phyloP scores from a whole-genome alignment of 2,797 vertebrate genomes.

The Cichlasoma orientale region DNA sequence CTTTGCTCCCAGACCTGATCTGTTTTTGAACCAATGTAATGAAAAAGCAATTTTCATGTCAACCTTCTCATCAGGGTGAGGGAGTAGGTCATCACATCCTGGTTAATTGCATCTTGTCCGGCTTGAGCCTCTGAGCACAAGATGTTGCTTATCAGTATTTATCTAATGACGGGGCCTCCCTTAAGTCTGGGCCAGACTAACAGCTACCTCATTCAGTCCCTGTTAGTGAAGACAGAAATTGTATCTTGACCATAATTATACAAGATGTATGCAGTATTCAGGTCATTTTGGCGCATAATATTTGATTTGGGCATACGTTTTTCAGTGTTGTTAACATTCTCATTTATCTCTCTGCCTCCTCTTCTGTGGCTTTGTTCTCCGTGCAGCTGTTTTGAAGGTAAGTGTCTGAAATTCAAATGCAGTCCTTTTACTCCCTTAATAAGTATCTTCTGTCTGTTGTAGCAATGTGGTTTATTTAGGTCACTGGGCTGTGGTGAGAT shows the following conservation, averaged over 20 bases:
- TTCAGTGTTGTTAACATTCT: constrained; percentile 40
- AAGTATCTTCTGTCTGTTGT: constrained; percentile 29
- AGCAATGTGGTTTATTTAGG: constrained; percentile 29
- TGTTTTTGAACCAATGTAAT: constrained; percentile 67
- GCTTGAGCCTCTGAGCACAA: constrained; percentile 57
- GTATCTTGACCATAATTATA: constrained; percentile 26
- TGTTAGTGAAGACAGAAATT: constrained; percentile 27
- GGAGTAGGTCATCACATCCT: constrained; percentile 62
- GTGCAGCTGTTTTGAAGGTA: constrained; percentile 83
- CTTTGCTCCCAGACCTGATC: constrained; percentile 42
- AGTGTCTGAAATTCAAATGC: constrained; percentile 53
- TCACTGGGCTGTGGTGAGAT: constrained; percentile 60
- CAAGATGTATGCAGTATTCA: constrained; percentile 24
- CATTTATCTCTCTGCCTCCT: constrained; percentile 38
- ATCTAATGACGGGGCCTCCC: constrained; percentile 70
- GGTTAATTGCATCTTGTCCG: constrained; percentile 71
- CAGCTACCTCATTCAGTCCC: constrained; percentile 8
- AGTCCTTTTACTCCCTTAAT: constrained; percentile 21
- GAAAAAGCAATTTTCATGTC: constrained; percentile 70
- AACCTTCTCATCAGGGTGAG: constrained; percentile 51
- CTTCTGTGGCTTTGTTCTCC: constrained; percentile 28
- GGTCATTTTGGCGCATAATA: constrained; percentile 33
- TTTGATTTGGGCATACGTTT: constrained; percentile 18
- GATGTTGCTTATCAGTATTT: constrained; percentile 70
- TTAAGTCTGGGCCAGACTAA: constrained; percentile 47